Conservation (phyloP, 2,113 vertebrate genomes). For the Odontophorus gujanensis region DNA sequence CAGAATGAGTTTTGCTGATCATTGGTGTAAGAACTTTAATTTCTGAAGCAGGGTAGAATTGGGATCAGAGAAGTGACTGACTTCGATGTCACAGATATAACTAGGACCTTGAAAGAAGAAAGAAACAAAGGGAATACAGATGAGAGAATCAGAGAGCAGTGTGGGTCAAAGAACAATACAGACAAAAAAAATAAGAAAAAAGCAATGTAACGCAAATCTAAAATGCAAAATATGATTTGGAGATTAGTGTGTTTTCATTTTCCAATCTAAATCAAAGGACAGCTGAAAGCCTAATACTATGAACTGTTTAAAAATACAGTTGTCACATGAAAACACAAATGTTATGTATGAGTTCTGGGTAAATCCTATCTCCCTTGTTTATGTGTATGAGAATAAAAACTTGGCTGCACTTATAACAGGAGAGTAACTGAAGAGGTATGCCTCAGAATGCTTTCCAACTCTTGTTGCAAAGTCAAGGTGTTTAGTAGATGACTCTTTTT, state of each 20-base stretch:
- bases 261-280: background rate
- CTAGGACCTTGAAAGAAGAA: background rate
- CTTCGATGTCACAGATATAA: background rate
- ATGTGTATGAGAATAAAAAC: background rate
- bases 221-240: background rate
- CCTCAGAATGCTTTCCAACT: background rate
- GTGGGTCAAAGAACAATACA: background rate
- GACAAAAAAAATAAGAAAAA: background rate
- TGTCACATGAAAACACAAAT: background rate
- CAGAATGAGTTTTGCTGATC: background rate
- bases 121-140: background rate
- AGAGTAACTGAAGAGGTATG: background rate
- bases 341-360: background rate
- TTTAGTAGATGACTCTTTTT: background rate
- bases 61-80: background rate
- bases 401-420: background rate
- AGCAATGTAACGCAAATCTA: background rate
- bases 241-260: conserved; percentile 30
- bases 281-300: background rate
- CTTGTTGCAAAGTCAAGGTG: background rate
- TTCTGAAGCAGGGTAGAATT: background rate
- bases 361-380: background rate
- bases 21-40: background rate
- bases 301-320: conserved; percentile 35
- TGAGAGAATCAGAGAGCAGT: background rate